Evolutionary conservation across 1,140 invertebrate species (phyloP).

Genomic region (Penaeus chinensis): DNA sequence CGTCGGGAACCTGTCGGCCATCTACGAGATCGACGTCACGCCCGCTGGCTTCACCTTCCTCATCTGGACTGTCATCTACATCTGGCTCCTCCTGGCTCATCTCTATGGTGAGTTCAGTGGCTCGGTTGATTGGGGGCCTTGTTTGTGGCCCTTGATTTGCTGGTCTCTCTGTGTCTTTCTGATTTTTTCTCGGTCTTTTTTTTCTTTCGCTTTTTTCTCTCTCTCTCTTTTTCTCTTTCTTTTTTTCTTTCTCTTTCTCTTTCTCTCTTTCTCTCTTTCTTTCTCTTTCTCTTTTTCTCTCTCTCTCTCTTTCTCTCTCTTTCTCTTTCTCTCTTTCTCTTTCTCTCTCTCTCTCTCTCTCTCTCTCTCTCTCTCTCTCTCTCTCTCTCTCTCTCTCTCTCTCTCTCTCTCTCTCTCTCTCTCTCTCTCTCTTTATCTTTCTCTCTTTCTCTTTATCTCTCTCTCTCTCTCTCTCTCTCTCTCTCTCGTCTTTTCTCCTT

Average conservation of each 20-base stretch:
- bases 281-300: not conserved
- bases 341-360: conserved; percentile 22
- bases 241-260: not conserved
- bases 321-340: conserved; percentile 17
- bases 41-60: conserved; percentile 53
- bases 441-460: not conserved
- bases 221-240: not conserved
- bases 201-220: not conserved
- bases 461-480: conserved; percentile 12
- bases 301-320: not conserved
- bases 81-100: conserved; percentile 47
- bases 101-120: conserved; percentile 31
- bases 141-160: not conserved
- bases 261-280: not conserved
- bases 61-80: conserved; percentile 47
- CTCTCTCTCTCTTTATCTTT: not conserved
- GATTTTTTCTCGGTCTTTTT: not conserved
- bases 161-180: not conserved
- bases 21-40: conserved; percentile 45
- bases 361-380: not conserved
- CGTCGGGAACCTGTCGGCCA: conserved; percentile 41
- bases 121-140: not conserved
- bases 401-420: not conserved
- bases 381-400: not conserved
- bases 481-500: not conserved